A percentile compares a stretch with the other conserved stretches of the same genome.
These are phyloP conservation scores for Vidua chalybeata DNA, from an alignment of 2,113 vertebrate genomes.

Conservation along the genomic window DNA sequence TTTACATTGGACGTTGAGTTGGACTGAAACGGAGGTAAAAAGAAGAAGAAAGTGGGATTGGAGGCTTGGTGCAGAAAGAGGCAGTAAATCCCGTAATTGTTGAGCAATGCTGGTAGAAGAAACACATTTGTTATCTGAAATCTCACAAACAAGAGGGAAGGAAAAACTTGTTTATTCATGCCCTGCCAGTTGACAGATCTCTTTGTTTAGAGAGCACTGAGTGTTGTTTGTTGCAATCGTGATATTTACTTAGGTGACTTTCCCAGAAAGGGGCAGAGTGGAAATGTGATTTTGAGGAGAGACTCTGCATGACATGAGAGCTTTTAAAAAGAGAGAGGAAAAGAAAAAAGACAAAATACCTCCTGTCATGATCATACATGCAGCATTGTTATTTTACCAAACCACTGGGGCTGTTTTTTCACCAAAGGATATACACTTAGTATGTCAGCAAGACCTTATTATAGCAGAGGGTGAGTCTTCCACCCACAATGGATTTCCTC, in stretches of 20 bases:
- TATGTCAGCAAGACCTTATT: not conserved
- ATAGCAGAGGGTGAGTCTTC: not conserved
- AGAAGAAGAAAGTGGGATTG: not conserved
- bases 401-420: not conserved
- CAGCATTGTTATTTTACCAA: not conserved
- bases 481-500: not conserved
- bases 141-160: not conserved
- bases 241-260: not conserved
- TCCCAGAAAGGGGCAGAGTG: not conserved
- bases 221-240: not conserved
- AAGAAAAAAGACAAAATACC: not conserved
- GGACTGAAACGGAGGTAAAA: not conserved
- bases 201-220: not conserved
- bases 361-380: not conserved
- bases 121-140: not conserved
- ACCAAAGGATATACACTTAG: not conserved
- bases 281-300: not conserved
- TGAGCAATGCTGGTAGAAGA: not conserved
- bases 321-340: not conserved
- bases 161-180: not conserved
- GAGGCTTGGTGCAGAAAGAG: not conserved
- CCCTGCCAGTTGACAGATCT: not conserved
- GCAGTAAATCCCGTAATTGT: not conserved
- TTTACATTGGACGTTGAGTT: rapidly evolving
- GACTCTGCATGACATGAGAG: not conserved